Evolutionary conservation across 2,888 invertebrate species (phyloP).

Genomic region (Germaria angustata): DNA sequence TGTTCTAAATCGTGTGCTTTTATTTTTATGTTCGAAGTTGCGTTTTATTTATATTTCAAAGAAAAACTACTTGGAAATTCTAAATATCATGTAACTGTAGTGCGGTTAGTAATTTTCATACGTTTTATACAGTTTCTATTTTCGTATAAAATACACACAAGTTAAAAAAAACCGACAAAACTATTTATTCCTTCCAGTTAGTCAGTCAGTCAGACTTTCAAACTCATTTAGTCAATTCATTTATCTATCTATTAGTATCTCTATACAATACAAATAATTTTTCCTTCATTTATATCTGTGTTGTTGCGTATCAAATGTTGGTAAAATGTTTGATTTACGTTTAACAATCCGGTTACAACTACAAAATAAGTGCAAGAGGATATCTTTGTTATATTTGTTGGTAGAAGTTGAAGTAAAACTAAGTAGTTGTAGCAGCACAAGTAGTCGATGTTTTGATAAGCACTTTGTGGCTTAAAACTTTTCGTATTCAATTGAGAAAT

Average conservation of each 20-base stretch:
- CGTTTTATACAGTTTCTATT: neutral
- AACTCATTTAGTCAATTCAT: conserved; percentile 50
- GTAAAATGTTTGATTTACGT: conserved; percentile 63
- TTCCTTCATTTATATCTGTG: neutral
- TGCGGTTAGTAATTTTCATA: neutral
- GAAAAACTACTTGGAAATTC: conserved; percentile 43
- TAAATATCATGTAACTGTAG: conserved; percentile 33
- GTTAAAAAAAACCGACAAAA: conserved; percentile 4
- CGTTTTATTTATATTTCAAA: conserved; percentile 38
- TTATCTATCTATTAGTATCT: conserved; percentile 30
- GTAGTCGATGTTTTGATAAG: conserved; percentile 61
- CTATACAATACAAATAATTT: conserved; percentile 1
- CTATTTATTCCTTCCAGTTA: neutral
- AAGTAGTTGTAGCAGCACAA: conserved; percentile 11
- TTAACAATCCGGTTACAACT: conserved; percentile 45
- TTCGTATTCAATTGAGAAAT: conserved; percentile 76
- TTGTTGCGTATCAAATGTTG: conserved; percentile 54
- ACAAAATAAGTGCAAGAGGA: conserved; percentile 52
- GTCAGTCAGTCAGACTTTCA: neutral
- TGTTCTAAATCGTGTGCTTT: neutral
- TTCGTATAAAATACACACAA: neutral
- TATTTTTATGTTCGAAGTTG: neutral
- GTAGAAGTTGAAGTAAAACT: conserved; percentile 34
- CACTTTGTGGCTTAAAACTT: conserved; percentile 68
- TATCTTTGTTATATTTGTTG: conserved; percentile 1